Evolutionary conservation across 2,888 invertebrate species (phyloP).

Genomic region (Nesidiocoris tenuis): DNA sequence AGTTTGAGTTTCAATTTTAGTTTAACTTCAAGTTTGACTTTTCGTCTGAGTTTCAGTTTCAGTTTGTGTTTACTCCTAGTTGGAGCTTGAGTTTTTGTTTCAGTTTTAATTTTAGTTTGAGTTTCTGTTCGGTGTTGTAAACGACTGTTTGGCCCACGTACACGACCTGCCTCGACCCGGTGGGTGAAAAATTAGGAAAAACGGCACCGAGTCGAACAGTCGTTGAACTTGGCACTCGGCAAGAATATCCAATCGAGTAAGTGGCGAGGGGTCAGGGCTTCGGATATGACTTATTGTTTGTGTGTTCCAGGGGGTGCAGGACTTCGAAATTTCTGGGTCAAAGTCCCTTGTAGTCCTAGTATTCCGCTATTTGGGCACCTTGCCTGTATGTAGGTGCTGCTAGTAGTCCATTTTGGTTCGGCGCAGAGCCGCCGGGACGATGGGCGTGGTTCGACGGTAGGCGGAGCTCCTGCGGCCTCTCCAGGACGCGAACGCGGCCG

Average conservation of each 20-base stretch:
- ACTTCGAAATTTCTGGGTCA: conserved; percentile 22
- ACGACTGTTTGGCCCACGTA: background rate
- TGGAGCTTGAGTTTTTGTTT: too few relatives aligned
- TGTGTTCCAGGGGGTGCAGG: background rate
- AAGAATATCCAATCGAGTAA: conserved; percentile 14
- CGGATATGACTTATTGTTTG: background rate
- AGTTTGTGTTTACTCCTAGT: too few relatives aligned
- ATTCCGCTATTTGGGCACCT: background rate
- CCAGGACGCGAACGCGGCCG: conserved; percentile 41
- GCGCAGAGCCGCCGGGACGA: conserved; percentile 14
- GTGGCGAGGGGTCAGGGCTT: background rate
- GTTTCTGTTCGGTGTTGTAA: too few relatives aligned
- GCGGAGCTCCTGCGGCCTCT: conserved; percentile 12
- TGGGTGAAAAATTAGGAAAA: background rate
- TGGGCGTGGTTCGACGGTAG: conserved; percentile 25
- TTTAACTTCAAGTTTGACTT: background rate
- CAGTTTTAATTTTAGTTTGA: too few relatives aligned
- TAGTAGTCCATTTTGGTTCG: conserved; percentile 36
- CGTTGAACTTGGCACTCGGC: conserved; percentile 6
- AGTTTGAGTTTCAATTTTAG: background rate
- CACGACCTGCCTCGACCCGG: background rate
- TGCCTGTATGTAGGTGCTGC: background rate
- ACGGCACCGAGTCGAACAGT: background rate
- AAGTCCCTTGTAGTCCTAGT: conserved; percentile 3
- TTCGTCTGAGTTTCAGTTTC: too few relatives aligned